Base-by-base conservation (phyloP, 2,888 invertebrate species). In the Myopa testacea region DNA sequence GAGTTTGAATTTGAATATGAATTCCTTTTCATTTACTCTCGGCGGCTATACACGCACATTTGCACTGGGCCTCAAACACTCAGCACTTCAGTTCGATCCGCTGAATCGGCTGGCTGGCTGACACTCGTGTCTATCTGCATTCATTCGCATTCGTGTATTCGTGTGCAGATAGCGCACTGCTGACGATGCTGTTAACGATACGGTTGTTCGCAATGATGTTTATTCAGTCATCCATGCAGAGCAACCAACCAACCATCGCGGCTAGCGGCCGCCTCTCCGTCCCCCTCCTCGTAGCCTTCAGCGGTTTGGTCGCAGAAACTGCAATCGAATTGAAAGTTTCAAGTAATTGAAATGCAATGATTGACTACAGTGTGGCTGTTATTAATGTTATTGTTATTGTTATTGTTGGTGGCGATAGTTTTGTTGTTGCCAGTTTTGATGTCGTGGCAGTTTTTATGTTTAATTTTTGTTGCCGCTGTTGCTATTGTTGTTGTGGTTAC, bases 1-100 rank as follows among this genome's bases (percentile, higher is more conserved):
- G 62, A 62, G 62, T 26, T 19, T 62, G 34, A 58, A 73, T 73
- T 73, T 73, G 73, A 73, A 73, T 73, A 62, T 10, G 45, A 45
- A 45, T 45, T 45, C 45, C 73, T 40, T 60, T 45, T 19, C 26
- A 62, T 62, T 73, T n/a, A 26, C 40, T 73, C 26, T 34, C 26
- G 4, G 16, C 26, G 62, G 38, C 62, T 19, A 34, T 10, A 60
- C 38, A 55, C 7, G n/a, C 58, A 40, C 4, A 62, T 38, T n/a
- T 40, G 60, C 45, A 72, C 19, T 62, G 26, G 8, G 10, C 5
- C 19, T 1, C 26, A 4, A 62, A 40, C 19, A 45, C 45, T 19
- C 40, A 62, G 8, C 5, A 52, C 34, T 8, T 50, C 10, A n/a
- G 52, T 45, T 12, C 14, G 14, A 4, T 7, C 52, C 50, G 50